These are phyloP conservation scores for Merops nubicus DNA, from an alignment of 2,113 vertebrate genomes.

Conservation along the genomic window DNA sequence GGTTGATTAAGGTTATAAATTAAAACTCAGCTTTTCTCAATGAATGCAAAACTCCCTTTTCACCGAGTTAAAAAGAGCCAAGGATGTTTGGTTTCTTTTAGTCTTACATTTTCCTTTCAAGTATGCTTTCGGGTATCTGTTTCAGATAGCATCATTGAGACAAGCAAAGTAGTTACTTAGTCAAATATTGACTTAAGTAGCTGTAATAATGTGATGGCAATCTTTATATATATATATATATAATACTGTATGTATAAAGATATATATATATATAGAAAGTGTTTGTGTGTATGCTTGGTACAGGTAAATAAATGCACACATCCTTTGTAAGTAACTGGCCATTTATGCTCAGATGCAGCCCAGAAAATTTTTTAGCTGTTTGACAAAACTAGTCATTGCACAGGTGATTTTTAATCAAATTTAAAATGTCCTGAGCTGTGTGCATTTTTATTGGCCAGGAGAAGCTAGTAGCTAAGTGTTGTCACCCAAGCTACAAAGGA, in stretches of 20 bases:
- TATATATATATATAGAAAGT: slow-evolving; percentile 57
- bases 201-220: slow-evolving; percentile 83
- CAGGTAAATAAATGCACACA: slow-evolving; percentile 69
- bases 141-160: slow-evolving; percentile 59
- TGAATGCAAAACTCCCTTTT: slow-evolving; percentile 29
- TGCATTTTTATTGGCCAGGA: slow-evolving; percentile 58
- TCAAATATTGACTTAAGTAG: slow-evolving; percentile 68
- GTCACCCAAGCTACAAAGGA: slow-evolving; percentile 28
- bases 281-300: slow-evolving; percentile 50
- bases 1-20: slow-evolving; percentile 39
- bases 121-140: slow-evolving; percentile 56
- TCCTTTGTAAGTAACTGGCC: slow-evolving; percentile 51
- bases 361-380: slow-evolving; percentile 10
- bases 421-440: neutral
- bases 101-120: slow-evolving; percentile 21
- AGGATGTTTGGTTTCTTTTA: neutral
- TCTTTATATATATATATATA: slow-evolving; percentile 76
- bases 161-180: slow-evolving; percentile 62
- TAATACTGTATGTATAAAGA: slow-evolving; percentile 48
- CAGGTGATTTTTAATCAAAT: slow-evolving; percentile 15
- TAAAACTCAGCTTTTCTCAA: slow-evolving; percentile 18
- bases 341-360: slow-evolving; percentile 25
- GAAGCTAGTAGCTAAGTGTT: slow-evolving; percentile 2
- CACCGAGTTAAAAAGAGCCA: neutral
- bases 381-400: slow-evolving; percentile 21